Conservation (phyloP, 2,113 vertebrate genomes). For the Gymnobelideus leadbeateri region DNA sequence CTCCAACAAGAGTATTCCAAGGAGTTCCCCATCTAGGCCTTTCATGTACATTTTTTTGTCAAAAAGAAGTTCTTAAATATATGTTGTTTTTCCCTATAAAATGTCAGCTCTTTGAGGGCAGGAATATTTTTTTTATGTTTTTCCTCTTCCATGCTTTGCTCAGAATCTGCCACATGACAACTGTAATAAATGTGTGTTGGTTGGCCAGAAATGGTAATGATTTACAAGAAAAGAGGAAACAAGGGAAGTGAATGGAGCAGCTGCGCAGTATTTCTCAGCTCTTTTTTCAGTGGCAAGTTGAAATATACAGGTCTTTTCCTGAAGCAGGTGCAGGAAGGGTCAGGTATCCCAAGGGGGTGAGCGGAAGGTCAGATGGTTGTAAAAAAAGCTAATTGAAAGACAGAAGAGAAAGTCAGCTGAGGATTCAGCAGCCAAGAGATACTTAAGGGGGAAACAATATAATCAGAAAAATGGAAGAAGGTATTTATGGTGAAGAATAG, state of each 20-base stretch:
- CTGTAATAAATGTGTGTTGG: neutral
- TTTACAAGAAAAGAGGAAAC: neutral
- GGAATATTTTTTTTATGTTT: neutral
- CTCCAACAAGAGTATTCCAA: neutral
- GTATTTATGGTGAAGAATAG: conserved; percentile 46
- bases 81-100: neutral
- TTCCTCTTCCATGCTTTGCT: neutral
- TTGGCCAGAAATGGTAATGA: neutral
- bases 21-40: neutral
- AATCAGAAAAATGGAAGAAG: conserved; percentile 40
- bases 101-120: neutral
- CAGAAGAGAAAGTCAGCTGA: neutral
- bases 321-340: conserved; percentile 16
- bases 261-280: neutral
- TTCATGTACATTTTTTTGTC: neutral
- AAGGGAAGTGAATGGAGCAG: neutral
- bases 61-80: neutral
- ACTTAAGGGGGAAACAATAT: conserved; percentile 22
- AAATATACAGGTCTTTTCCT: neutral
- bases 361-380: conserved; percentile 33
- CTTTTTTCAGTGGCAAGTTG: neutral
- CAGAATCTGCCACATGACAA: neutral
- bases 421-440: neutral
- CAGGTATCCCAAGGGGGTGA: conserved; percentile 14
- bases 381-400: conserved; percentile 11